Evolutionary conservation across 2,113 vertebrate species (phyloP).

Genomic region (Reinhardtius hippoglossoides): DNA sequence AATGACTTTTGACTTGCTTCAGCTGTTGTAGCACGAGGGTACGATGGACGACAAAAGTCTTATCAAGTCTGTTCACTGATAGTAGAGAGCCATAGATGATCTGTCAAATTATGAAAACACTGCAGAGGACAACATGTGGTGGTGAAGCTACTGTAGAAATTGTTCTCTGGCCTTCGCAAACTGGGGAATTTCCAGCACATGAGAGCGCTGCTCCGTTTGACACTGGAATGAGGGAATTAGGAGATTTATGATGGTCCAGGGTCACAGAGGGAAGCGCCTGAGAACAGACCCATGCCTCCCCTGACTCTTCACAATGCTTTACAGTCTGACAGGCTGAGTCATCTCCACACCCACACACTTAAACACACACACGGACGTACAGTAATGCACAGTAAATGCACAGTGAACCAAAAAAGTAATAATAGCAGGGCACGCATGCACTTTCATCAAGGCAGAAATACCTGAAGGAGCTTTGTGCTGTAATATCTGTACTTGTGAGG

Average conservation of each 20-base stretch:
- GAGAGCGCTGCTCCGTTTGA: slow-evolving; percentile 64
- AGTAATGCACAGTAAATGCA: slow-evolving; percentile 9
- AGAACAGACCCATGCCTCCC: slow-evolving; percentile 61
- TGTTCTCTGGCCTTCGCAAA: slow-evolving; percentile 23
- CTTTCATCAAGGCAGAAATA: background rate
- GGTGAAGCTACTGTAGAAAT: slow-evolving; percentile 53
- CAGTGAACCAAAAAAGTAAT: background rate
- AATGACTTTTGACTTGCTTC: background rate
- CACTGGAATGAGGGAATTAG: slow-evolving; percentile 77
- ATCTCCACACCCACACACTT: slow-evolving; percentile 61
- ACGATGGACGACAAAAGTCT: too few species aligned
- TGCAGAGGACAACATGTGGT: slow-evolving; percentile 20
- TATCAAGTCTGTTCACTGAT: background rate
- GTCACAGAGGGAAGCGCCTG: slow-evolving; percentile 69
- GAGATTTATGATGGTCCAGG: slow-evolving; percentile 76
- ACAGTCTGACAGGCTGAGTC: slow-evolving; percentile 72
- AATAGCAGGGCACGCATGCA: slow-evolving; percentile 7
- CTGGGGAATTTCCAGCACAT: slow-evolving; percentile 69
- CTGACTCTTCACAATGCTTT: slow-evolving; percentile 67
- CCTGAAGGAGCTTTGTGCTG: background rate
- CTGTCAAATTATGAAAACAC: slow-evolving; percentile 9
- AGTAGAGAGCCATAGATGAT: background rate
- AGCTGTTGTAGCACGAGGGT: too few species aligned
- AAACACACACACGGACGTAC: slow-evolving; percentile 17
- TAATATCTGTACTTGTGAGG: background rate